Conservation (phyloP, 2,797 vertebrate species). For the Macroramphosus scolopax region DNA sequence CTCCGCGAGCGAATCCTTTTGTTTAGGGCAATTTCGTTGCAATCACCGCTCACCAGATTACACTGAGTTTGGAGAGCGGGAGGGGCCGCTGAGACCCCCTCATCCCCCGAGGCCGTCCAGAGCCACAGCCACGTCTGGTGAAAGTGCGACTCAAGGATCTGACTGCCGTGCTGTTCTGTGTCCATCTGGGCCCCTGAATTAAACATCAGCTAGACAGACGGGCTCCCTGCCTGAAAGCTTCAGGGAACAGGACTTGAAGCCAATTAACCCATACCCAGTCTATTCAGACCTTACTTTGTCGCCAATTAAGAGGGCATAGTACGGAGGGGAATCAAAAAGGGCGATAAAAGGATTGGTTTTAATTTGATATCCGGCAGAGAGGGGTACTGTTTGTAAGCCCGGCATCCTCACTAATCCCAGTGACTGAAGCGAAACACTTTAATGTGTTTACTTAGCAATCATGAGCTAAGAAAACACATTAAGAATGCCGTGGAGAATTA, state of each 20-base stretch:
- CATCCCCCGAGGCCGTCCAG: constrained; percentile 23
- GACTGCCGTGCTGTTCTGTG: constrained; percentile 52
- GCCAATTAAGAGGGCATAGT: constrained; percentile 57
- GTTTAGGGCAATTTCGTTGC: background rate
- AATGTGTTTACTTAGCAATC: background rate
- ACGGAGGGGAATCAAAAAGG: constrained; percentile 33
- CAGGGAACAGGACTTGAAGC: constrained; percentile 41
- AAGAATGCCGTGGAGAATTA: constrained; percentile 16
- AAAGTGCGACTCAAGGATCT: constrained; percentile 57
- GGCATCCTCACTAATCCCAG: constrained; percentile 4
- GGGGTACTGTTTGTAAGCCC: constrained; percentile 13
- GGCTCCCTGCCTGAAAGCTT: constrained; percentile 54
- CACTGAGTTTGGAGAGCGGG: constrained; percentile 30
- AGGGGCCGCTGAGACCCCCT: constrained; percentile 15
- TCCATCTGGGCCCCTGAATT: constrained; percentile 75
- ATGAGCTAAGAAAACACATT: constrained; percentile 19
- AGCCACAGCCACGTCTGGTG: constrained; percentile 45
- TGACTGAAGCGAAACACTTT: constrained; percentile 11
- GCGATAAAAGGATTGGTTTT: constrained; percentile 23
- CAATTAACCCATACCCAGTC: constrained; percentile 65
- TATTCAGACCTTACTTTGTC: constrained; percentile 54
- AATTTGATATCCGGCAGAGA: constrained; percentile 32
- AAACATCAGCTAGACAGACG: constrained; percentile 68
- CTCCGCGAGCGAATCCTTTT: background rate
- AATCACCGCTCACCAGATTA: constrained; percentile 22